A percentile compares a stretch with the other conserved stretches of the same genome.
Conservation (phyloP, 2,113 vertebrate species). For the Acrocephalus kingi region DNA sequence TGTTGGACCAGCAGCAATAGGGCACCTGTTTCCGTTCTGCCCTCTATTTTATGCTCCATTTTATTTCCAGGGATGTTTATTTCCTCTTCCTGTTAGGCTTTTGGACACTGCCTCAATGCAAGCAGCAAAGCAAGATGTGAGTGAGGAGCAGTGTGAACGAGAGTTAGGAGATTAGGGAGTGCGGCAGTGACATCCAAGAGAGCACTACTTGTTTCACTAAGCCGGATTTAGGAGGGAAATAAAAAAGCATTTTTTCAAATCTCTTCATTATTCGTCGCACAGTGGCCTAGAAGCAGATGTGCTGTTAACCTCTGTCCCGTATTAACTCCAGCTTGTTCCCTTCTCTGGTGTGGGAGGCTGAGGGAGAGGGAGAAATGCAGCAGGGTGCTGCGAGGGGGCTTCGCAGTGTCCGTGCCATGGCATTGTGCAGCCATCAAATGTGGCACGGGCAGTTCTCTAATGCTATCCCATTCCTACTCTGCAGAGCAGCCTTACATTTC, state of each 20-base stretch:
- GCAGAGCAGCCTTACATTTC: rapidly evolving
- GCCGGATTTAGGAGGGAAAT: neutral
- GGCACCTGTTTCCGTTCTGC: neutral
- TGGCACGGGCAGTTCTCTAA: rapidly evolving
- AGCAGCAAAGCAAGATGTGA: neutral
- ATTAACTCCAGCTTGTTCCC: neutral
- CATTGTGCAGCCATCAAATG: neutral
- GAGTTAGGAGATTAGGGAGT: neutral
- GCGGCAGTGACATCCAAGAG: neutral
- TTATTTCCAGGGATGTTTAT: neutral
- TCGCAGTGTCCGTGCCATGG: rapidly evolving
- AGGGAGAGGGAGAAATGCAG: neutral
- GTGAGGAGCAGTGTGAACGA: neutral
- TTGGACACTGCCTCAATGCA: neutral
- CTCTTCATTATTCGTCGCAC: neutral
- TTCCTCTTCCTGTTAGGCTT: neutral
- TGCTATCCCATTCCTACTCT: neutral
- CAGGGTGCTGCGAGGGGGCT: neutral
- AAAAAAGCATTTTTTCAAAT: neutral
- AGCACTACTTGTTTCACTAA: neutral
- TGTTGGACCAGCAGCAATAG: neutral
- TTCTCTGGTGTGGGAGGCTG: neutral
- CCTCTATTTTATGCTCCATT: neutral
- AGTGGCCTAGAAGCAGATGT: neutral
- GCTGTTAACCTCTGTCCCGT: neutral